These are phyloP conservation scores for Charaxes varanes DNA, from an alignment of 1,140 invertebrate genomes.

Conservation along the genomic window DNA sequence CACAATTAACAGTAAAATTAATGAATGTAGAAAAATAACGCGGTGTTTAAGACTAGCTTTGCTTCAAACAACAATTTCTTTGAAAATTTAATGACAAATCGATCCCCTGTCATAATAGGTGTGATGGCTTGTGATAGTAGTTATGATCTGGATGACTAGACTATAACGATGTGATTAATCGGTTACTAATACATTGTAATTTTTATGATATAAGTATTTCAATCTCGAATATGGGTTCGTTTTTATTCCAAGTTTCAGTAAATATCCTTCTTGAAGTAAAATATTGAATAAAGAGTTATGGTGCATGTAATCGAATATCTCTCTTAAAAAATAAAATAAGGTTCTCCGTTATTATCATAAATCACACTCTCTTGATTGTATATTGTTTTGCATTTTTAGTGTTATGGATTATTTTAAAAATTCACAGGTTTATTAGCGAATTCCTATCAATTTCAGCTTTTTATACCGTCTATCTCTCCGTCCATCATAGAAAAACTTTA, in stretches of 20 bases:
- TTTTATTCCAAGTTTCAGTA: slow-evolving; percentile 13
- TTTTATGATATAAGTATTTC: slow-evolving; percentile 10
- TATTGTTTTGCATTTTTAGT: too few species aligned
- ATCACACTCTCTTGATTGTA: too few species aligned
- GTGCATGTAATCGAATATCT: slow-evolving; percentile 4
- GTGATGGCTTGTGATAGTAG: slow-evolving; percentile 65
- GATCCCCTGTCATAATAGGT: slow-evolving; percentile 54
- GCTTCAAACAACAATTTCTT: slow-evolving; percentile 40
- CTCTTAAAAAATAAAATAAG: too few species aligned
- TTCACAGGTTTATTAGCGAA: slow-evolving; percentile 15
- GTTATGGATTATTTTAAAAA: neutral
- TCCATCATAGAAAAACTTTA: slow-evolving; percentile 18
- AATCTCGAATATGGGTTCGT: slow-evolving; percentile 17
- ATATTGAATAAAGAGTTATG: slow-evolving; percentile 4
- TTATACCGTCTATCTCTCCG: slow-evolving; percentile 27
- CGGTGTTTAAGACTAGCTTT: slow-evolving; percentile 27
- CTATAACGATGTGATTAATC: slow-evolving; percentile 16
- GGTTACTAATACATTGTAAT: slow-evolving; percentile 13
- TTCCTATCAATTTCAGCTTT: slow-evolving; percentile 22
- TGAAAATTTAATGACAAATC: slow-evolving; percentile 36
- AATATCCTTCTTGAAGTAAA: slow-evolving; percentile 9
- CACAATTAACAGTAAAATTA: slow-evolving; percentile 13
- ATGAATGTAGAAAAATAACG: slow-evolving; percentile 13
- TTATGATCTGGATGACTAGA: slow-evolving; percentile 24
- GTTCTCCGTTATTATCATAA: too few species aligned